phyloP scores from a whole-genome alignment of 35 echinoderm and acorn worm genomes.

The Lytechinus pictus region DNA sequence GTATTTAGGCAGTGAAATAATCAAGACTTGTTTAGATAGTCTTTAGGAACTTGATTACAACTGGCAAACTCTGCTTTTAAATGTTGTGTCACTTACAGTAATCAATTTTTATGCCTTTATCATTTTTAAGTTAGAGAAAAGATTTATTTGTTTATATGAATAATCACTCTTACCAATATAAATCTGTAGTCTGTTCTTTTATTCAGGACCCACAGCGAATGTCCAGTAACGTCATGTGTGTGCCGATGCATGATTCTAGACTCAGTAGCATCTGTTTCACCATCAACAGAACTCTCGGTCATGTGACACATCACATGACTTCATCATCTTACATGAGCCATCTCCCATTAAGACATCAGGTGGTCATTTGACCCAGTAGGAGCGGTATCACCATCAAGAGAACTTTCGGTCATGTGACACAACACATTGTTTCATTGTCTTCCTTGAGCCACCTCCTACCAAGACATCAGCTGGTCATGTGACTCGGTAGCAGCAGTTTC shows the following conservation, averaged over 20 bases:
- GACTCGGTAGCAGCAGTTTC: constrained; percentile 77
- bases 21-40: too few relatives aligned
- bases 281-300: constrained; percentile 36
- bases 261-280: constrained; percentile 69
- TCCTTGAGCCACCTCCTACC: too few relatives aligned
- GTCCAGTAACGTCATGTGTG: constrained; percentile 81
- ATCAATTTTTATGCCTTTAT: background rate
- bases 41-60: too few relatives aligned
- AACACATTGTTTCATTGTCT: too few relatives aligned
- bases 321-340: background rate
- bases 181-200: constrained; percentile 3
- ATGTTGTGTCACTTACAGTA: background rate
- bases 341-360: background rate
- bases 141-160: background rate
- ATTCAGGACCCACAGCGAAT: constrained; percentile 81
- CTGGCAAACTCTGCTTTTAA: too few relatives aligned
- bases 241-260: constrained; percentile 92
- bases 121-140: background rate
- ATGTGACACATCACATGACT: constrained; percentile 44
- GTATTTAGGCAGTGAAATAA: too few relatives aligned
- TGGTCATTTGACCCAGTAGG: background rate
- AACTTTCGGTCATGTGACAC: too few relatives aligned
- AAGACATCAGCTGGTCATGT: too few relatives aligned
- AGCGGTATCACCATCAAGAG: too few relatives aligned
- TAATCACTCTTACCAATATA: background rate